A percentile compares a stretch with the other conserved stretches of the same genome.
Evolutionary conservation across 1,140 invertebrate species (phyloP).

Genomic region (Phthorimaea operculella): DNA sequence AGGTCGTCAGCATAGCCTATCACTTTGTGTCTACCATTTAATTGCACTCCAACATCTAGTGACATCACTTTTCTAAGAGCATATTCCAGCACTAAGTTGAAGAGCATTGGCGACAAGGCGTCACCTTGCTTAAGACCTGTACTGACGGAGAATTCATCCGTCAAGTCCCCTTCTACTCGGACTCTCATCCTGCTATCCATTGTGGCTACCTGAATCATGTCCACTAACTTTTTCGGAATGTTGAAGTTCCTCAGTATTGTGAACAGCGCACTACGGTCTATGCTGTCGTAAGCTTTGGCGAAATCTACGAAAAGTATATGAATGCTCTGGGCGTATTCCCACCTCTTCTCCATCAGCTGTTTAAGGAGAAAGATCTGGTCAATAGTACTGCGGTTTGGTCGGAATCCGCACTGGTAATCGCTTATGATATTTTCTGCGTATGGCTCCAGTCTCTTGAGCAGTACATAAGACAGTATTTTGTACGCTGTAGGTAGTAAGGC

Average conservation of each 20-base stretch:
- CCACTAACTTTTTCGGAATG: not conserved
- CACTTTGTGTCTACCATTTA: not conserved
- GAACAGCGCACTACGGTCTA: not conserved
- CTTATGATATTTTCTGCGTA: constrained; percentile 16
- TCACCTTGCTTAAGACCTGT: not conserved
- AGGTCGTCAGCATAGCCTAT: too few species aligned
- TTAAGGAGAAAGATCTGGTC: constrained; percentile 23
- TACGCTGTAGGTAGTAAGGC: not conserved
- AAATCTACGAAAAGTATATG: not conserved
- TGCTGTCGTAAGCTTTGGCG: not conserved
- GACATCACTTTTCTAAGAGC: too few species aligned
- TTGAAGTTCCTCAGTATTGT: not conserved
- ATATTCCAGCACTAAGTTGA: not conserved
- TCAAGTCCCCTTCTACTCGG: not conserved
- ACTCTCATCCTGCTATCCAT: not conserved
- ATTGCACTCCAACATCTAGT: too few species aligned
- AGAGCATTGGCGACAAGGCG: not conserved
- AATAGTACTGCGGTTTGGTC: constrained; percentile 18
- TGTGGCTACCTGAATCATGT: not conserved
- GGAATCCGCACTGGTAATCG: constrained; percentile 22
- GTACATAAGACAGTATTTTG: constrained; percentile 1
- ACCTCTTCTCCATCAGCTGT: constrained; percentile 24
- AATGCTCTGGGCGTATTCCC: not conserved
- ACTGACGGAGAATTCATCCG: not conserved
- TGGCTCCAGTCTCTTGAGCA: constrained; percentile 1